Conservation (phyloP, 2,113 vertebrate species). For the Callocephalon fimbriatum region DNA sequence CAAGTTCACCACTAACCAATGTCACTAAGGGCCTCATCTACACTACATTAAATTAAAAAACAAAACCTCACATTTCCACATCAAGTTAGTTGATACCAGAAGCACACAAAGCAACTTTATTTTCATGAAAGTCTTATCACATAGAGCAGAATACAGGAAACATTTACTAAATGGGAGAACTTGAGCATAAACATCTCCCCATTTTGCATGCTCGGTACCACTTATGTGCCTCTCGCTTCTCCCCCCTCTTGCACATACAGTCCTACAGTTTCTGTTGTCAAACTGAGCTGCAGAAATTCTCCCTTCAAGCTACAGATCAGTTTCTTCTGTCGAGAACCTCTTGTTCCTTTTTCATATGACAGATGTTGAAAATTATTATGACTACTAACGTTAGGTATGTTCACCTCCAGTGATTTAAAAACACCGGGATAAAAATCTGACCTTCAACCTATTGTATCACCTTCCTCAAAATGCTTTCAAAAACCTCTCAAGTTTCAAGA, state of each 20-base stretch:
- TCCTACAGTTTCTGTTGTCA: not conserved
- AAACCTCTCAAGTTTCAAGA: not conserved
- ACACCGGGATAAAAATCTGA: not conserved
- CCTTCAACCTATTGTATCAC: not conserved
- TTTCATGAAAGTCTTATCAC: not conserved
- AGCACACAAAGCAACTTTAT: not conserved
- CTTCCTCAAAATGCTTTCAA: not conserved
- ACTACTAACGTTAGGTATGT: not conserved
- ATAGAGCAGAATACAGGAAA: not conserved
- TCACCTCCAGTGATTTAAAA: not conserved
- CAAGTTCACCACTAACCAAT: not conserved
- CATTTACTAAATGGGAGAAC: not conserved
- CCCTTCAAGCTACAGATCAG: not conserved
- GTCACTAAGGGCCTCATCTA: not conserved
- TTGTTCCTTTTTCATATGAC: not conserved
- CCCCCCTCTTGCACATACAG: not conserved
- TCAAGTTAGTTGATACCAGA: accelerated
- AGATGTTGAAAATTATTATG: not conserved
- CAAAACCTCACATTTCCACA: not conserved
- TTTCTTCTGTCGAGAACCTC: not conserved
- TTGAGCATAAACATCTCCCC: not conserved
- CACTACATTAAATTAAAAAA: not conserved
- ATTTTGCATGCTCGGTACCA: not conserved
- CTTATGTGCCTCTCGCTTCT: not conserved
- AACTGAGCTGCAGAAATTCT: not conserved